A percentile compares a stretch with the other conserved stretches of the same genome.
Conservation (phyloP, 2,888 invertebrate species). For the Eucera pruinosa region DNA sequence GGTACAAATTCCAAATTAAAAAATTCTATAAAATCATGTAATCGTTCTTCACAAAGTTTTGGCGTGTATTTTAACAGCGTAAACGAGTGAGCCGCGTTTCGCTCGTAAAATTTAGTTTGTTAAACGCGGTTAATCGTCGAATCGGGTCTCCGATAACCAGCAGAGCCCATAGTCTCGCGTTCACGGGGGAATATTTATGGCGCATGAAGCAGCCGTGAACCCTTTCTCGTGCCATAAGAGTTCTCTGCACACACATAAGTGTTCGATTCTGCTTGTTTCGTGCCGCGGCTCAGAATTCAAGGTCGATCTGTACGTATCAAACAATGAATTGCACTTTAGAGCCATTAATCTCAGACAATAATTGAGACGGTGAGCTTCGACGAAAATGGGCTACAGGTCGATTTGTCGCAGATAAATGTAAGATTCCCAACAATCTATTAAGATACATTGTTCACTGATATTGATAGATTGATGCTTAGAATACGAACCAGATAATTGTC, state of each 20-base stretch:
- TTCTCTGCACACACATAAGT: constrained; percentile 4
- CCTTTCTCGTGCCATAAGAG: constrained; percentile 26
- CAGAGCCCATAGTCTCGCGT: constrained; percentile 21
- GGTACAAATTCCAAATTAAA: no score
- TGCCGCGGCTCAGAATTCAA: constrained; percentile 36
- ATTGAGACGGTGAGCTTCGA: constrained; percentile 7
- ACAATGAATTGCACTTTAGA: constrained; percentile 44
- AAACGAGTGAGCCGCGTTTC: neutral
- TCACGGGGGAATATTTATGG: constrained; percentile 65
- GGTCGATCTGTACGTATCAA: constrained; percentile 31
- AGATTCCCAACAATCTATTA: constrained; percentile 24
- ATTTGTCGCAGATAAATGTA: constrained; percentile 30
- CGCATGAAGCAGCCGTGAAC: constrained; percentile 52
- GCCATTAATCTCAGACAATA: constrained; percentile 43
- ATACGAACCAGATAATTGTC: constrained; percentile 30
- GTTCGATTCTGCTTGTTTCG: constrained; percentile 32
- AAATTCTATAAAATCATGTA: no score
- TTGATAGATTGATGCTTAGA: constrained; percentile 10
- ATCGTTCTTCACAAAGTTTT: no score
- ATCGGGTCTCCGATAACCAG: constrained; percentile 40
- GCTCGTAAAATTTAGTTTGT: constrained; percentile 44
- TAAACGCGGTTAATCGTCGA: constrained; percentile 47
- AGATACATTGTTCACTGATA: constrained; percentile 14
- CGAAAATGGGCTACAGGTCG: constrained; percentile 5
- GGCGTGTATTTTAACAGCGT: no score